These are phyloP conservation scores for Callaeas wilsoni DNA, from an alignment of 2,113 vertebrate species.

Conservation along the genomic window DNA sequence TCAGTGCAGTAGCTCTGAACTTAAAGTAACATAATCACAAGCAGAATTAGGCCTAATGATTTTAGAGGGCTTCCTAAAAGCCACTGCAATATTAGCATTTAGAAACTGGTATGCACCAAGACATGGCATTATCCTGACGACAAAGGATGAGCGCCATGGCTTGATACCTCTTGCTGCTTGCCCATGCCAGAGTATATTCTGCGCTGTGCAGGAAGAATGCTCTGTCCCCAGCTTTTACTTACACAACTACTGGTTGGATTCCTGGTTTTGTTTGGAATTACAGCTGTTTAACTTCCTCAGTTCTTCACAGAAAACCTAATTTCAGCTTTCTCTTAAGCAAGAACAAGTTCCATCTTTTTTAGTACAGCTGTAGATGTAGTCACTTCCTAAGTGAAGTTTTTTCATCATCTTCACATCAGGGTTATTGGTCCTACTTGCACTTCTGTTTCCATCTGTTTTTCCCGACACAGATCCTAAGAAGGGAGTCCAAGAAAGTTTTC, in stretches of 20 bases:
- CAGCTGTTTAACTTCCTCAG: background rate
- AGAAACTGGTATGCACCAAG: background rate
- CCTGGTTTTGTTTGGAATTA: background rate
- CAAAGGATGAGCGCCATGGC: background rate
- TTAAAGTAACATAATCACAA: background rate
- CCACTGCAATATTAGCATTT: background rate
- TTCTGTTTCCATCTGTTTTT: background rate
- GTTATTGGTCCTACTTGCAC: background rate
- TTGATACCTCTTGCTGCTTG: background rate
- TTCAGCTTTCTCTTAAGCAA: background rate
- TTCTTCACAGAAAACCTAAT: background rate
- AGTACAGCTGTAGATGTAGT: background rate
- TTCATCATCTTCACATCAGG: background rate
- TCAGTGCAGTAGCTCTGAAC: background rate
- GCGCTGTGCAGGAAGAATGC: background rate
- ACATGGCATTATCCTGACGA: background rate
- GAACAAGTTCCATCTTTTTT: background rate
- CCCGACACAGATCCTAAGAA: background rate
- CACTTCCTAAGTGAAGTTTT: background rate
- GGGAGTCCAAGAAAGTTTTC: background rate
- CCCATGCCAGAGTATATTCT: background rate
- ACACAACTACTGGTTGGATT: background rate
- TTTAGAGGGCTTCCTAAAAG: background rate
- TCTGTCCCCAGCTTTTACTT: background rate
- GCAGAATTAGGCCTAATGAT: background rate